Base-by-base conservation (phyloP, 2,888 invertebrate species). In the Athalia cordata region DNA sequence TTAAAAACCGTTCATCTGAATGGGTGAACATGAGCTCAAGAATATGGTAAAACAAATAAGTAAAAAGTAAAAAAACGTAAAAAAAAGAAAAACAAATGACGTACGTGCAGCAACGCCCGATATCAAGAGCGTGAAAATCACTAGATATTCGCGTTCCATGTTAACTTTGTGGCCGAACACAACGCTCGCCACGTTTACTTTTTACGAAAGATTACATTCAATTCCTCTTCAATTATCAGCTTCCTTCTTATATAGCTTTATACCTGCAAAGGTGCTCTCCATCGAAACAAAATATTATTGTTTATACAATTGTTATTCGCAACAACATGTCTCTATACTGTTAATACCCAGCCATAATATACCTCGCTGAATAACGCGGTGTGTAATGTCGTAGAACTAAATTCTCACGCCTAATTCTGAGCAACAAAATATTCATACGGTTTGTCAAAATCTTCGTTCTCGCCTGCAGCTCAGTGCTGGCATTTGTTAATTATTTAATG, bases 281-380 rank as follows among this genome's bases (percentile, higher is more conserved):
- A 29, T 29, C 29, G 29, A 29, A 29, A 29, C 29, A 29, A 29
- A 29, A 29, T 29, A 29, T 29, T 29, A 29, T 47, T 72, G 59
- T 72, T 72, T 72, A 47, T 13, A 57, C 72, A 72, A 45, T 72
- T 72, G 59, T 59, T 29, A 29, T 29, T 29, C 2, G 29, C 29
- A 2, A 29, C 29, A 29, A 29, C 29, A 29, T 29, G 29, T 29
- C 29, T 29, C 29, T 2, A 29, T 2, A 29, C 29, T 29, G 29
- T 2, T 29, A 29, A 29, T 29, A 29, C 29, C 29, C 29, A 29
- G 29, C 29, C 29, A 29, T 29, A 29, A 29, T 29, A 29, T 29
- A 29, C 29, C 29, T 29, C 29, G 29, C 29, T 29, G 29, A 2
- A 29, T 29, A 29, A 29, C 2, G 29, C 29, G 29, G 29, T 29